Conservation (phyloP, 2,113 vertebrate species). For the Cynopterus brachyotis region DNA sequence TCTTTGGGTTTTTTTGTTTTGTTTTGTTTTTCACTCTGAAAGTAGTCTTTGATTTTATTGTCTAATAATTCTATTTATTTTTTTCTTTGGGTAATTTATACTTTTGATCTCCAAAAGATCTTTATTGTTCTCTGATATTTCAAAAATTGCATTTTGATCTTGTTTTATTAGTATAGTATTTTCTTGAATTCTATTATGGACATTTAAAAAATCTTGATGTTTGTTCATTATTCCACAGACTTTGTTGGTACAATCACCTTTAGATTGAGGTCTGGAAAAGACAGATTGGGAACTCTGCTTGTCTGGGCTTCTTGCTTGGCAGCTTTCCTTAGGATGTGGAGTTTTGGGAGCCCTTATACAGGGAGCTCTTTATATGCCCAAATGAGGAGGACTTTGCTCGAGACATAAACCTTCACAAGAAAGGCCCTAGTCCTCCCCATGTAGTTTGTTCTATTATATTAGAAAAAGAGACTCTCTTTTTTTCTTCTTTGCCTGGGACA, state of each 20-base stretch:
- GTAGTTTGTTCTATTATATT: not conserved
- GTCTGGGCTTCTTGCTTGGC: not conserved
- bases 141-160: not conserved
- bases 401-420: not conserved
- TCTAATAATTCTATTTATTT: constrained; percentile 25
- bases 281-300: not conserved
- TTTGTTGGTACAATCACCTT: not conserved
- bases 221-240: not conserved
- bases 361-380: not conserved
- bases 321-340: not conserved
- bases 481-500: not conserved
- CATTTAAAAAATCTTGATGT: not conserved
- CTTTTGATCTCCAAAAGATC: constrained; percentile 12
- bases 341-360: not conserved
- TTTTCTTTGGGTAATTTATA: not conserved
- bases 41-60: not conserved
- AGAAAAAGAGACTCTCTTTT: not conserved
- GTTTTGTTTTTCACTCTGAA: not conserved
- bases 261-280: not conserved
- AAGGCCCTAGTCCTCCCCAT: not conserved
- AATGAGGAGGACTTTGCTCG: not conserved
- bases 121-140: constrained; percentile 26
- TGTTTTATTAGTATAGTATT: not conserved
- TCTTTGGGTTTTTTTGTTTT: not conserved
- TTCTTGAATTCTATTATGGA: not conserved